phyloP scores from a whole-genome alignment of 2,113 vertebrate species.

The Cololabis saira region DNA sequence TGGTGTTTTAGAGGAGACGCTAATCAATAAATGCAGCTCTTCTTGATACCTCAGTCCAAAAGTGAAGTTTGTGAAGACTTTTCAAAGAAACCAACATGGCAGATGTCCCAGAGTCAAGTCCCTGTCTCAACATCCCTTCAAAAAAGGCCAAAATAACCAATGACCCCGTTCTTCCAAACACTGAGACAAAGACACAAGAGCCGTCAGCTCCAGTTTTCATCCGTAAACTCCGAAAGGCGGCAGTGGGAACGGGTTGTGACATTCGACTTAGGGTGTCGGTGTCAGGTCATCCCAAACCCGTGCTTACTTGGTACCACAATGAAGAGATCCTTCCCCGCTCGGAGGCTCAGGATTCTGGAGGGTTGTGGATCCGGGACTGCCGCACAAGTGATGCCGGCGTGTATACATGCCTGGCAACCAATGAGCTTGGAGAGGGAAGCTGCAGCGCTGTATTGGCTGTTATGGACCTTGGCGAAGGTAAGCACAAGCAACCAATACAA shows the following conservation, averaged over 20 bases:
- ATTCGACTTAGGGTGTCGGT: constrained; percentile 88
- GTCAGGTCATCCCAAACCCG: constrained; percentile 85
- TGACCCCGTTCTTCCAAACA: constrained; percentile 35
- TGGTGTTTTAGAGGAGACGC: constrained; percentile 17
- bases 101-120: constrained; percentile 44
- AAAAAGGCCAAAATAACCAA: constrained; percentile 83
- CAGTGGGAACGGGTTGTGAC: constrained; percentile 88
- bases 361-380: constrained; percentile 91
- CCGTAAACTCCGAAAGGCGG: constrained; percentile 89
- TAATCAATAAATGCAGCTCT: constrained; percentile 24
- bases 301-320: constrained; percentile 90
- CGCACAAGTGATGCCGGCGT: constrained; percentile 84
- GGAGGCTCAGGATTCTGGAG: constrained; percentile 84
- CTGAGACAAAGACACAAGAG: constrained; percentile 5
- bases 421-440: constrained; percentile 84
- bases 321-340: constrained; percentile 73
- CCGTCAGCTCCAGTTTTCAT: constrained; percentile 79
- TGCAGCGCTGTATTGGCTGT: constrained; percentile 88
- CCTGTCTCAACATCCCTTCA: constrained; percentile 77
- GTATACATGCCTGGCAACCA: constrained; percentile 90
- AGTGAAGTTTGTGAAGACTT: constrained; percentile 50
- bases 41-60: constrained; percentile 37
- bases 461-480: constrained; percentile 89
- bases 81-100: constrained; percentile 52
- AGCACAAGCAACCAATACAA: constrained; percentile 1